These are phyloP conservation scores for Amiota communis DNA, from an alignment of 2,888 invertebrate species.

Conservation along the genomic window DNA sequence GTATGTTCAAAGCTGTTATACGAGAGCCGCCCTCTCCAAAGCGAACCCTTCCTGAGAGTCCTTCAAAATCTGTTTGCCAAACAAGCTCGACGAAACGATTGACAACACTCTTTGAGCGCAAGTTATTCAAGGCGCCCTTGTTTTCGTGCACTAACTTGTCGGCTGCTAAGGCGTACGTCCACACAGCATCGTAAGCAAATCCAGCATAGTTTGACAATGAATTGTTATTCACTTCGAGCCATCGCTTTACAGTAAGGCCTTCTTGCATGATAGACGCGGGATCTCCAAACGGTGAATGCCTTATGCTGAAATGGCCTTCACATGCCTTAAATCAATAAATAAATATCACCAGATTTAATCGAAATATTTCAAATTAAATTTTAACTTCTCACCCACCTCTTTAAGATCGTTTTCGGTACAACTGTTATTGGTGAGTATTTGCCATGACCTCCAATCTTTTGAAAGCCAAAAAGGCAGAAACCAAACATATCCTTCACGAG, in stretches of 20 bases:
- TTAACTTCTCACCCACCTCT: slow-evolving; percentile 65
- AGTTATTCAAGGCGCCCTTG: slow-evolving; percentile 48
- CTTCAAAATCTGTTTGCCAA: slow-evolving; percentile 80
- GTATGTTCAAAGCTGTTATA: slow-evolving; percentile 77
- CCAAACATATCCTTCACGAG: slow-evolving; percentile 86
- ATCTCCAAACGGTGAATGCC: slow-evolving; percentile 79
- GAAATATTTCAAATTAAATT: background rate
- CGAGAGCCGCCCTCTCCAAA: slow-evolving; percentile 82
- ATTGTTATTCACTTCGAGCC: slow-evolving; percentile 70
- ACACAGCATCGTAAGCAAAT: slow-evolving; percentile 87
- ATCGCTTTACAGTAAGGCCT: slow-evolving; percentile 78
- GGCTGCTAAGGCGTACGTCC: slow-evolving; percentile 84
- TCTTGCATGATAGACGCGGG: slow-evolving; percentile 77
- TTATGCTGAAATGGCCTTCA: slow-evolving; percentile 82
- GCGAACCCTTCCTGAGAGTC: slow-evolving; percentile 82
- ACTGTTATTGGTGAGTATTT: slow-evolving; percentile 63
- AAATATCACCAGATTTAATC: background rate
- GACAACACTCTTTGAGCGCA: slow-evolving; percentile 53
- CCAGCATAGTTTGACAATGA: slow-evolving; percentile 79
- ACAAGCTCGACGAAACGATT: slow-evolving; percentile 77
- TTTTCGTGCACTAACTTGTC: slow-evolving; percentile 77
- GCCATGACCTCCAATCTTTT: slow-evolving; percentile 78
- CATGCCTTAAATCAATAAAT: slow-evolving; percentile 75
- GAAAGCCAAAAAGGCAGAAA: slow-evolving; percentile 85
- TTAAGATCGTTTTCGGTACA: slow-evolving; percentile 80